phyloP scores from a whole-genome alignment of 2,888 invertebrate species.

The Agrochola circellaris region DNA sequence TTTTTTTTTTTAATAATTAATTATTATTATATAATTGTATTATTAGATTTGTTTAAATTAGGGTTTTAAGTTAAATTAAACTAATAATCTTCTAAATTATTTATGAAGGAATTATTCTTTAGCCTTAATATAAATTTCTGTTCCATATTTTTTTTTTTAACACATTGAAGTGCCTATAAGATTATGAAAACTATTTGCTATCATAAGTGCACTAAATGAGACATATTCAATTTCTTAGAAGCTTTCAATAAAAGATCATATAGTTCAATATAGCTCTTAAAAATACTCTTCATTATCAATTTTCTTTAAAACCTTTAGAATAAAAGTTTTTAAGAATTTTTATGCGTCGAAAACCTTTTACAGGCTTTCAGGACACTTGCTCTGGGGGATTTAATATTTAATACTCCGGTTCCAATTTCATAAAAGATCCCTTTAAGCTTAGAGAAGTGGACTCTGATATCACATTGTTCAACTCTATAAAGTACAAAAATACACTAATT shows the following conservation, averaged over 20 bases:
- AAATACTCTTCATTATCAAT: slow-evolving; percentile 49
- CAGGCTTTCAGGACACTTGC: slow-evolving; percentile 54
- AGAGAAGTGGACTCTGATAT: slow-evolving; percentile 30
- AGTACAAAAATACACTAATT: slow-evolving; percentile 2
- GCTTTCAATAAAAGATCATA: slow-evolving; percentile 12
- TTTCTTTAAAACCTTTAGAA: slow-evolving; percentile 48
- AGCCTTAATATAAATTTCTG: too few relatives aligned
- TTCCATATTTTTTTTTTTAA: not conserved
- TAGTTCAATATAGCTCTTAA: slow-evolving; percentile 20
- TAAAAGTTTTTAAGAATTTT: slow-evolving; percentile 46
- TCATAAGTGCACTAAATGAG: not conserved
- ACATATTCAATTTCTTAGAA: not conserved
- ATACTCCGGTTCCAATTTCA: slow-evolving; percentile 57
- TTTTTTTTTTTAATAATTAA: too few relatives aligned
- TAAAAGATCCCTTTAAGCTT: slow-evolving; percentile 47
- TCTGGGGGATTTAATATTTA: slow-evolving; percentile 62
- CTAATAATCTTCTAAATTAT: too few relatives aligned
- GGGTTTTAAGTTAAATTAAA: too few relatives aligned
- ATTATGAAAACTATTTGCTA: not conserved
- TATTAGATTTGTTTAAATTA: too few relatives aligned
- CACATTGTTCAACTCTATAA: slow-evolving; percentile 26
- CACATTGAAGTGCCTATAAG: not conserved
- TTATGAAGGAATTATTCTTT: too few relatives aligned
- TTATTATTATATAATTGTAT: too few relatives aligned
- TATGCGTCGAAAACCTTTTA: slow-evolving; percentile 59